Evolutionary conservation across 2,113 vertebrate species (phyloP).

Genomic region (Mobula hypostoma): DNA sequence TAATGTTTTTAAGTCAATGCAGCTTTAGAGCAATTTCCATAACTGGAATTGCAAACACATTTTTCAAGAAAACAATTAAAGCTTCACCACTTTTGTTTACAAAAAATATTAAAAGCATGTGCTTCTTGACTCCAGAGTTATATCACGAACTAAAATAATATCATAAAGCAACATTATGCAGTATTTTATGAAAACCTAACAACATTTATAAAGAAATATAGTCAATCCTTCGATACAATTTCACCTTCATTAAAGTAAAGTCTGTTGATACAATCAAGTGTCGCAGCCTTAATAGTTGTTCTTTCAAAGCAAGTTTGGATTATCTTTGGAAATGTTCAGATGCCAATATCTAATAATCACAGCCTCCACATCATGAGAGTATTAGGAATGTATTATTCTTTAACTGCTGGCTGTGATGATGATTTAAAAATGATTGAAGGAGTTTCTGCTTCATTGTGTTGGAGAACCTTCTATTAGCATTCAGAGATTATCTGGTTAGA

Average conservation of each 20-base stretch:
- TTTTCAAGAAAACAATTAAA: background rate
- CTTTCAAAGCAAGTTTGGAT: background rate
- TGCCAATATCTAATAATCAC: slow-evolving; percentile 16
- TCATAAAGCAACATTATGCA: background rate
- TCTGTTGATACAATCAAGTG: background rate
- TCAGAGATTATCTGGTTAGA: background rate
- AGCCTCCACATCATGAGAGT: background rate
- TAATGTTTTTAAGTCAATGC: background rate
- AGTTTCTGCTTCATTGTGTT: slow-evolving; percentile 5
- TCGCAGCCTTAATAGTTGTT: background rate
- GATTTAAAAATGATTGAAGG: background rate
- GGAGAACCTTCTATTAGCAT: background rate
- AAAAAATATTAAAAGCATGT: background rate
- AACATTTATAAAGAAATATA: background rate
- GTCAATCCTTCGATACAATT: background rate
- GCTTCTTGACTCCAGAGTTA: background rate
- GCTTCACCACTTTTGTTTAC: background rate
- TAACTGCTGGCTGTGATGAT: background rate
- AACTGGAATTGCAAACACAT: background rate
- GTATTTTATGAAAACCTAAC: background rate
- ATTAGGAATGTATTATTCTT: slow-evolving; percentile 20
- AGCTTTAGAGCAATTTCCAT: background rate
- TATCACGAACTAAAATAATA: background rate
- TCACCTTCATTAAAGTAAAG: slow-evolving; percentile 11
- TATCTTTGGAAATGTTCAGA: background rate